These are phyloP conservation scores for Tragopan temminckii DNA, from an alignment of 2,797 vertebrate species.

Conservation along the genomic window DNA sequence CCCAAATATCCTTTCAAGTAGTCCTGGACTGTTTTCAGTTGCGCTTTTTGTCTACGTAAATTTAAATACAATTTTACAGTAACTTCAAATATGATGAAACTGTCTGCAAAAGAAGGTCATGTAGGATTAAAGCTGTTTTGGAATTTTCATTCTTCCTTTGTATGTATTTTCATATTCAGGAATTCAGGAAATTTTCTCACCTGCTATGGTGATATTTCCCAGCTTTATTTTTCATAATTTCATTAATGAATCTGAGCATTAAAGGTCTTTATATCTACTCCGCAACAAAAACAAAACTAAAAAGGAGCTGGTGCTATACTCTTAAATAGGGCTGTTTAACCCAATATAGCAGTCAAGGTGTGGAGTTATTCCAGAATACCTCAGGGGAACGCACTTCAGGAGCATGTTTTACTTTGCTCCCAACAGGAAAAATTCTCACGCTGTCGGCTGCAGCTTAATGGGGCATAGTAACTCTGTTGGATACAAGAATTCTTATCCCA, in stretches of 20 bases:
- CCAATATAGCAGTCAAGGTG: conserved; percentile 16
- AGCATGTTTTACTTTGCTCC: conserved; percentile 41
- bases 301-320: background rate
- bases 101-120: background rate
- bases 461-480: background rate
- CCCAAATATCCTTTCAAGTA: background rate
- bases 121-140: background rate
- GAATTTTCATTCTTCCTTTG: background rate
- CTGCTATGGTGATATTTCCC: background rate
- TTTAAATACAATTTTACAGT: background rate
- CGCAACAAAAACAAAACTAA: conserved; percentile 38
- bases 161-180: background rate
- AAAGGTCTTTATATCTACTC: conserved; percentile 7
- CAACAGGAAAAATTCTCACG: conserved; percentile 35
- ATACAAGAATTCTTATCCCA: fast-evolving
- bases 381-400: conserved; percentile 25
- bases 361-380: conserved; percentile 55
- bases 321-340: conserved; percentile 50
- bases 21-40: background rate
- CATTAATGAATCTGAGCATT: conserved; percentile 36
- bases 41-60: background rate
- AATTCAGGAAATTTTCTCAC: background rate
- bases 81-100: background rate
- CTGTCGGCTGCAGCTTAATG: background rate
- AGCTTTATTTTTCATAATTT: background rate